Conservation (phyloP, 2,888 invertebrate genomes). For the Pheosia tremula region DNA sequence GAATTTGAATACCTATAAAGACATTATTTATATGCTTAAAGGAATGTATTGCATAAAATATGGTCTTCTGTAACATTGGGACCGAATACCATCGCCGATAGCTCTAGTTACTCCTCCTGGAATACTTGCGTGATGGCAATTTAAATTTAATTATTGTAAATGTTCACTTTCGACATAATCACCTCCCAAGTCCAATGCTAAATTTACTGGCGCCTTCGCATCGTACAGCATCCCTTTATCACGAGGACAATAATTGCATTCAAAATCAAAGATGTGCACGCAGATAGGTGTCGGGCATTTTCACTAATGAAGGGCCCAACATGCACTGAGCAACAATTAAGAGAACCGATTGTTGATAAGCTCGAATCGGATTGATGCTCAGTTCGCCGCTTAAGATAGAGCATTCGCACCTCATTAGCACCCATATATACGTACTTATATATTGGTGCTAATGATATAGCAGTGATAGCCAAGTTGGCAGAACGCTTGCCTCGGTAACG, state of each 20-base stretch:
- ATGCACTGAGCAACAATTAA: slow-evolving; percentile 79
- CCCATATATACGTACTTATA: neutral
- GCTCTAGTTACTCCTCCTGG: too few species aligned
- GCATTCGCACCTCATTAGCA: slow-evolving; percentile 74
- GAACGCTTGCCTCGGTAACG: too few species aligned
- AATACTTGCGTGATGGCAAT: neutral
- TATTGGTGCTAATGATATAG: too few species aligned
- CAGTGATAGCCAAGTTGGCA: too few species aligned
- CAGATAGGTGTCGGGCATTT: slow-evolving; percentile 74
- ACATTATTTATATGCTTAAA: too few species aligned
- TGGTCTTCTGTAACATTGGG: too few species aligned
- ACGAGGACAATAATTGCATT: slow-evolving; percentile 81
- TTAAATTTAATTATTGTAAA: neutral
- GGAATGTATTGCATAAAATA: too few species aligned
- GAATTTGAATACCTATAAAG: too few species aligned
- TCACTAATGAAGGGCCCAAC: slow-evolving; percentile 80
- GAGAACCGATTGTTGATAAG: slow-evolving; percentile 78
- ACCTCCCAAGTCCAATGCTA: slow-evolving; percentile 10
- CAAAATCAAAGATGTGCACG: slow-evolving; percentile 78
- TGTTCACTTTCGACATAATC: slow-evolving; percentile 7
- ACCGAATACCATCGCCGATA: too few species aligned
- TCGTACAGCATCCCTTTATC: slow-evolving; percentile 66
- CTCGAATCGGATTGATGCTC: slow-evolving; percentile 66
- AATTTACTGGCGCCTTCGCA: slow-evolving; percentile 38
- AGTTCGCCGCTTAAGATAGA: slow-evolving; percentile 55